Base-by-base conservation (phyloP, 2,113 vertebrate species). In the Casuarius casuarius region DNA sequence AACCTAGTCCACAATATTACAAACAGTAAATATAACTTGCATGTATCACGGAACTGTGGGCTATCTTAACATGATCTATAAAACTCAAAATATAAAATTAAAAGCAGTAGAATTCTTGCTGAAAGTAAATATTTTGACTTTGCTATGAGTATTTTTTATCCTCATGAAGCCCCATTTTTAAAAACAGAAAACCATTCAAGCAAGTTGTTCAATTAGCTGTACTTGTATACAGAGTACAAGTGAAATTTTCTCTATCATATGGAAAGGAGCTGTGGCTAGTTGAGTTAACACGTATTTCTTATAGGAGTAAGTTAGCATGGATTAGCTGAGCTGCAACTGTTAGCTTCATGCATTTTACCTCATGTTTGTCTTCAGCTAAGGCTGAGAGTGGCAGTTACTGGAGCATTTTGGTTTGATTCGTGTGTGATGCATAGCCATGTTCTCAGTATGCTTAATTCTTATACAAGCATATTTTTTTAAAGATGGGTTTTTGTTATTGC, bases 1-100 rank as follows among this genome's bases (percentile, higher is more conserved):
- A 89, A 5, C n/a, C 14, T 44, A 72, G 23, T 74, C 28, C 48
- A 14, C n/a, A 62, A 13, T 26, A 71, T 6, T 0, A 0, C 65
- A 78, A 93, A 73, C 5, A 86, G 6, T 70, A 88, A 92, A 68
- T 4, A 63, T 21, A 90, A 54, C 8, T 56, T 67, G 67, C 68
- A 4, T n/a, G 70, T 66, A 52, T 70, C 40, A 58, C 33, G 63
- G 1, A 77, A 35, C 33, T 33, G 6, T 23, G 49, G 15, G 10
- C 10, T 89, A 89, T 38, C 42, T 66, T 92, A 70, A 66, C 61
- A 25, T 52, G 13, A 68, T 46, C n/a, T 68, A 31, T 63, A 61
- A 93, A 88, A 76, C 13, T 73, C 19, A 66, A 77, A 89, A 80
- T 73, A 79, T 91, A 49, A 89, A 76, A 93, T 84, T 48, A 78